phyloP scores from a whole-genome alignment of 2,113 vertebrate species.

The Miniopterus natalensis region DNA sequence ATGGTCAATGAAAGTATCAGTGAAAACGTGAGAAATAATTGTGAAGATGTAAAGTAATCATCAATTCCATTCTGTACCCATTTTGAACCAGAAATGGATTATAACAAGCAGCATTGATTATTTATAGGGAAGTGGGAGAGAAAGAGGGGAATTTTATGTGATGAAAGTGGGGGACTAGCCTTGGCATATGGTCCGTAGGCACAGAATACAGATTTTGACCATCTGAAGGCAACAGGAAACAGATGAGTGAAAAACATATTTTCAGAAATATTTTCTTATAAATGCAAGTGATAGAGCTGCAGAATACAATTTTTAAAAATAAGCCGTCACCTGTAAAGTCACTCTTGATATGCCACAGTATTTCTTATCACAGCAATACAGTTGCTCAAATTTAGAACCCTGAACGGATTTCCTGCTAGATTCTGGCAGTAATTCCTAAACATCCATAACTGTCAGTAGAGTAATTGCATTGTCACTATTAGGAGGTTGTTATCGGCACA shows the following conservation, averaged over 20 bases:
- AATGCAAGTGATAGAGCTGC: background rate
- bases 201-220: conserved; percentile 76
- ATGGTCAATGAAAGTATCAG: conserved; percentile 1
- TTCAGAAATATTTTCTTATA: conserved; percentile 16
- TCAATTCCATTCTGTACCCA: background rate
- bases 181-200: conserved; percentile 69
- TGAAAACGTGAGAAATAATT: conserved; percentile 22
- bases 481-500: background rate
- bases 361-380: conserved; percentile 29
- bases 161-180: conserved; percentile 23
- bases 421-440: background rate
- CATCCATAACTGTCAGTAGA: conserved; percentile 18
- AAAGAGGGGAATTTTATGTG: background rate
- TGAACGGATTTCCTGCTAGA: background rate
- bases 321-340: background rate
- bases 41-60: background rate
- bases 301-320: background rate
- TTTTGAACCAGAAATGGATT: conserved; percentile 27
- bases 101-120: conserved; percentile 57
- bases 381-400: conserved; percentile 17
- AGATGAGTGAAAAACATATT: conserved; percentile 68
- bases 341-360: background rate
- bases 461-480: background rate
- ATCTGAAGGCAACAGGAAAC: conserved; percentile 70
- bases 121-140: conserved; percentile 48